Evolutionary conservation across 1,140 invertebrate genomes (phyloP), one percentile per base, ranked within the genome.

Genomic region (Lepidotrigona ventralis): DNA sequence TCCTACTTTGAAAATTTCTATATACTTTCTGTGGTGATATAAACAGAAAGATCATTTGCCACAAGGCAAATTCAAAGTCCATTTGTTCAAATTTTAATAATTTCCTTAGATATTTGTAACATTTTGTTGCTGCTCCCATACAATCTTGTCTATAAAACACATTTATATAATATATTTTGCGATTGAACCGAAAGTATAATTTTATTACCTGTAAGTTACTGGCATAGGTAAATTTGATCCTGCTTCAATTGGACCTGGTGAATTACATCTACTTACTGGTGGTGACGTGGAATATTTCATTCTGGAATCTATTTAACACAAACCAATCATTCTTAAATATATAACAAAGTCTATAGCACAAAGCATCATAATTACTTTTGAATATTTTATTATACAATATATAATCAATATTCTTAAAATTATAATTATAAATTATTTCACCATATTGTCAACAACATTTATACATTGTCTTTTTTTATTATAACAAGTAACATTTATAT

Each of bases 41-140:
- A 94, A 99, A 98, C 74, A 99, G 95, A 94, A 99, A 99, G 0
- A 99, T 94, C 98, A 99, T 99, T 96, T 99, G 99, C 99, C 99
- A 99, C 19, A 98, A 95, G 5, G 99, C 99, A 95, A 99, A 99
- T 93, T 99, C 98, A 95, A 99, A 99, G 94, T 99, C 99, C 99
- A 99, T 99, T 95, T 99, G 99, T 91, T 98, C 96, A 92, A 98
- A 99, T 94, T 99, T 98, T 46, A 99, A 95, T 60, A 99, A 93
- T 90, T 98, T 96, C 88, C 98, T 95, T 60, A 99, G 94, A 94
- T 98, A 99, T 95, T 98, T 98, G 91, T 98, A 98, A 88, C 98
- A 95, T 95, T 99, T 99, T 9, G 97, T 97, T 71, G 98, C 96
- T 68, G 98, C 98, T 81, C 97, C 97, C 91, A 97, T 96, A 88